These are phyloP conservation scores for Alligator mississippiensis DNA, from an alignment of 2,113 vertebrate genomes.

Conservation along the genomic window DNA sequence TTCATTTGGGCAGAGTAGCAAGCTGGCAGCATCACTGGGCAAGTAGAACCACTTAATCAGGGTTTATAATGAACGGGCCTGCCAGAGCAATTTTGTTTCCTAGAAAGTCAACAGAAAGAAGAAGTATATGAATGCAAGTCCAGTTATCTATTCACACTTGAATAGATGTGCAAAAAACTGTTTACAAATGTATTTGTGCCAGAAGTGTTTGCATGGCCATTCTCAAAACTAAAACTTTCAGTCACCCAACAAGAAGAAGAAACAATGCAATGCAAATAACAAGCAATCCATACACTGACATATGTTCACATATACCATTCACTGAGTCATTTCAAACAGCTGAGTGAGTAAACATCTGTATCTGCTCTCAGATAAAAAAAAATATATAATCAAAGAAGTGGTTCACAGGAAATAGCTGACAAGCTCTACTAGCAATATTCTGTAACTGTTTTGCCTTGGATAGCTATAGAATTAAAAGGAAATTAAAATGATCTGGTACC, in stretches of 20 bases:
- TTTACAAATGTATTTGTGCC: background rate
- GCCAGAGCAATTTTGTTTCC: background rate
- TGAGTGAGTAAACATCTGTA: fast-evolving
- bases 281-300: background rate
- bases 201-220: fast-evolving
- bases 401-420: background rate
- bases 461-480: conserved; percentile 10
- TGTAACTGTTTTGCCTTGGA: background rate
- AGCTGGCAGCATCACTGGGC: background rate
- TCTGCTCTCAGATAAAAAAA: background rate
- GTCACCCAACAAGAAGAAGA: background rate
- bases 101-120: background rate
- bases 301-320: fast-evolving
- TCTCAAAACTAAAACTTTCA: background rate
- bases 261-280: background rate
- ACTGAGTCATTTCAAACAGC: background rate
- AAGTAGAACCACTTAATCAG: fast-evolving
- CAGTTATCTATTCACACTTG: fast-evolving
- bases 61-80: background rate
- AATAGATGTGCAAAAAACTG: background rate
- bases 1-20: background rate
- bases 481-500: background rate
- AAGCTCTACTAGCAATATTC: background rate
- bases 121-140: fast-evolving
- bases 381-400: background rate